Evolutionary conservation across 1,140 invertebrate species (phyloP).

Genomic region (Musca domestica): DNA sequence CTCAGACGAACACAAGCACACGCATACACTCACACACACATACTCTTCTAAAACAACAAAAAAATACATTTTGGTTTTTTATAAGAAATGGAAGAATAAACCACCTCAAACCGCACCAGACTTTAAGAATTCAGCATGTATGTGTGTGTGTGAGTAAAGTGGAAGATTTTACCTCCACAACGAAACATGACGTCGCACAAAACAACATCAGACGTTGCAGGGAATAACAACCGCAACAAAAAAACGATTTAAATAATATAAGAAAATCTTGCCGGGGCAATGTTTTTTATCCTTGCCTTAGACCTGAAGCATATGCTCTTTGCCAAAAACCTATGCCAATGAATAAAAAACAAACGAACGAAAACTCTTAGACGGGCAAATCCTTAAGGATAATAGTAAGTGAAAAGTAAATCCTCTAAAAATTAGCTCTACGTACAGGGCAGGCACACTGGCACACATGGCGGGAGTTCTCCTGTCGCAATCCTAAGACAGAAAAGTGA

Average conservation of each 20-base stretch:
- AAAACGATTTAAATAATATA: background rate
- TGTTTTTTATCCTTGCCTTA: background rate
- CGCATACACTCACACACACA: background rate
- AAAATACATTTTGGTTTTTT: background rate
- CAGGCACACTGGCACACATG: background rate
- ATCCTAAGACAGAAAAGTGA: too few relatives aligned
- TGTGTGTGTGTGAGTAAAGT: too few relatives aligned
- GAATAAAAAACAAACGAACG: background rate
- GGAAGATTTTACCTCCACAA: conserved; percentile 12
- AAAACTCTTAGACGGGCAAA: conserved; percentile 3
- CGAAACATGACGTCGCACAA: conserved; percentile 10
- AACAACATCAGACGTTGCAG: background rate
- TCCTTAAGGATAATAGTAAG: conserved; percentile 19
- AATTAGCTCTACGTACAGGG: conserved; percentile 8
- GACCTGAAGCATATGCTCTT: conserved; percentile 1
- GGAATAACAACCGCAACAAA: conserved; percentile 4
- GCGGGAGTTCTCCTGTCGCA: background rate
- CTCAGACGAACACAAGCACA: too few relatives aligned
- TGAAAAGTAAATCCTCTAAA: conserved; percentile 19
- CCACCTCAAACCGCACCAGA: too few relatives aligned
- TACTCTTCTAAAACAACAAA: background rate
- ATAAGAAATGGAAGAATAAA: background rate
- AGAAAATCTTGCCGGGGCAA: background rate
- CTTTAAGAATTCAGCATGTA: too few relatives aligned
- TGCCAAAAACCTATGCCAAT: background rate